Conservation (phyloP, 2,797 vertebrate genomes). For the Paedocypris micromegethes region DNA sequence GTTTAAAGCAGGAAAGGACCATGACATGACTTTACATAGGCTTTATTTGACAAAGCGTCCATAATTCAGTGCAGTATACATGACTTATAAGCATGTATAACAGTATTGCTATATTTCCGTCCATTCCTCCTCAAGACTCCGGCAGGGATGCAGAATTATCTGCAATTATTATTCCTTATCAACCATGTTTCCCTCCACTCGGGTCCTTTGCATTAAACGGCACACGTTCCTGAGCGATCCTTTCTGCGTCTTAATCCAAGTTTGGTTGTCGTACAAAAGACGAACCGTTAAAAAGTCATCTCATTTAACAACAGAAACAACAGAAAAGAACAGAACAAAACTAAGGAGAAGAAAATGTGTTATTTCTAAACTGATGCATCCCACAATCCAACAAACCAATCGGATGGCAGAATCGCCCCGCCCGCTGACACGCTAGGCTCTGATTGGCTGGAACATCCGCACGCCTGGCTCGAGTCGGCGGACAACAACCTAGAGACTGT, state of each 20-base stretch:
- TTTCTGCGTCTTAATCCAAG: conserved; percentile 46
- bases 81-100: conserved; percentile 41
- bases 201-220: conserved; percentile 50
- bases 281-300: conserved; percentile 45
- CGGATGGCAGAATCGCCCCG: conserved; percentile 50
- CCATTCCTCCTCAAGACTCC: conserved; percentile 31
- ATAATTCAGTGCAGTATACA: conserved; percentile 58
- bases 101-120: conserved; percentile 70
- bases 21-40: neutral
- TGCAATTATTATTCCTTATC: conserved; percentile 28
- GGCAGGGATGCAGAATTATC: conserved; percentile 38
- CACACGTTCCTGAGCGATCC: conserved; percentile 60
- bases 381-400: conserved; percentile 54
- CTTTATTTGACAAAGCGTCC: conserved; percentile 62
- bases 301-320: conserved; percentile 51
- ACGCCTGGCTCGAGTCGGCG: conserved; percentile 41
- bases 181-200: conserved; percentile 34
- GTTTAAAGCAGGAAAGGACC: conserved; percentile 2
- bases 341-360: conserved; percentile 45
- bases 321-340: conserved; percentile 38
- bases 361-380: conserved; percentile 54
- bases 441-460: conserved; percentile 46
- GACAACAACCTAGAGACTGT: conserved; percentile 13
- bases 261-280: conserved; percentile 62
- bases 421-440: conserved; percentile 30